phyloP scores from a whole-genome alignment of 2,888 invertebrate genomes.

The Cosmia pyralina region DNA sequence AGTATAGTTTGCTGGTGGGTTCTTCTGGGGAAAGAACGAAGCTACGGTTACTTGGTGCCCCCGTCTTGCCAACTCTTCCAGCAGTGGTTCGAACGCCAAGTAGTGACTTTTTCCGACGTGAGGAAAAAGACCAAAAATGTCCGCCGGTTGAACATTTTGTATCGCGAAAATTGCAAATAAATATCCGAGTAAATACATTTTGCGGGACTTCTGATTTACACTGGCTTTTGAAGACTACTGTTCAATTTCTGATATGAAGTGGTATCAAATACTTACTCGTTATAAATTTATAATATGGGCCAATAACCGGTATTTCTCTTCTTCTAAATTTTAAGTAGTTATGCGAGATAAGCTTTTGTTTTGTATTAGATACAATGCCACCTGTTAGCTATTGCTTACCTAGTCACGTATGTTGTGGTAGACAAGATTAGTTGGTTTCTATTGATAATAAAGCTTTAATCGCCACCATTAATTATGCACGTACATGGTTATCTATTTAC shows the following conservation, averaged over 20 bases:
- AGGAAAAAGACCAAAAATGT: constrained; percentile 90
- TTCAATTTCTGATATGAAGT: background rate
- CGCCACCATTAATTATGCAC: no score
- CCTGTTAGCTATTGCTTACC: no score
- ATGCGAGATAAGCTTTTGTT: constrained; percentile 3
- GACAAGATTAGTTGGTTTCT: background rate
- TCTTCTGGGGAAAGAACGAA: constrained; percentile 89
- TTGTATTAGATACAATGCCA: background rate
- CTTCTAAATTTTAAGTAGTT: background rate
- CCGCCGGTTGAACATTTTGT: constrained; percentile 75
- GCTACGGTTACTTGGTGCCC: constrained; percentile 91
- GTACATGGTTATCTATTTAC: no score
- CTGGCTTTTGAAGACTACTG: constrained; percentile 28
- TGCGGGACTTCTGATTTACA: constrained; percentile 15
- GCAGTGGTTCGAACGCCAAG: constrained; percentile 89
- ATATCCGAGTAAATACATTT: constrained; percentile 30
- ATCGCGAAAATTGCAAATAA: constrained; percentile 62
- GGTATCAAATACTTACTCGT: constrained; percentile 11
- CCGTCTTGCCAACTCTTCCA: constrained; percentile 86
- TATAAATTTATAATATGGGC: background rate
- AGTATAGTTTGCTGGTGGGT: constrained; percentile 83
- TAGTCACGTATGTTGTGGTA: background rate
- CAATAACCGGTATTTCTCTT: constrained; percentile 9
- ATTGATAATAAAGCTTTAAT: background rate
- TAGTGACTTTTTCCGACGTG: constrained; percentile 91